A percentile compares a stretch with the other conserved stretches of the same genome.
Conservation (phyloP, 2,888 invertebrate genomes). For the Eupithecia centaureata region DNA sequence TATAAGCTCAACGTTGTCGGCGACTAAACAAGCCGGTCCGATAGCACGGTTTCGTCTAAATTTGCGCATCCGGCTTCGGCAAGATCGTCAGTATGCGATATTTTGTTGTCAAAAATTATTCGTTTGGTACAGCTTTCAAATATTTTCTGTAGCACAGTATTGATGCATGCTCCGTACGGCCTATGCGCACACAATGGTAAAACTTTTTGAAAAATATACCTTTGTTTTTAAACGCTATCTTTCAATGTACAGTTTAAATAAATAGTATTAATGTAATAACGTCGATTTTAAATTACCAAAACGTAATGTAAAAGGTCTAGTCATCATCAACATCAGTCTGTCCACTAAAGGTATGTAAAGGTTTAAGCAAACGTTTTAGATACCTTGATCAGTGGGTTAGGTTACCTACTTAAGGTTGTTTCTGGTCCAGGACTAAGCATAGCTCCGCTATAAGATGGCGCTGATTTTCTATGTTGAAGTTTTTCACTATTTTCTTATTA, state of each 20-base stretch:
- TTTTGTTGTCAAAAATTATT: conserved; percentile 3
- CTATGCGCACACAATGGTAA: neutral
- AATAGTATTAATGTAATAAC: neutral
- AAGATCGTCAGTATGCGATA: conserved; percentile 14
- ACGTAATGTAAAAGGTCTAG: no score
- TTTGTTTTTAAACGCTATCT: neutral
- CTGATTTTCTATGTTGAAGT: no score
- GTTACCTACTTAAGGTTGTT: neutral
- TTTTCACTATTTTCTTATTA: no score
- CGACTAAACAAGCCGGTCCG: conserved; percentile 31
- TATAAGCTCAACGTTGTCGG: conserved; percentile 56
- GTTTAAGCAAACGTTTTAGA: neutral
- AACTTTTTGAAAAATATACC: neutral
- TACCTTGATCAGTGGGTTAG: neutral
- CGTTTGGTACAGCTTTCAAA: neutral
- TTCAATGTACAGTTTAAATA: neutral
- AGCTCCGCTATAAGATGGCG: no score
- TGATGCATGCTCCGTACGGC: neutral
- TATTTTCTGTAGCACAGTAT: neutral
- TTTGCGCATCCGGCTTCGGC: conserved; percentile 10
- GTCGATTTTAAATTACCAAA: neutral
- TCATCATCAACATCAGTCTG: no score
- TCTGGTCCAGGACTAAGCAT: no score
- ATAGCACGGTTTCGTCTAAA: conserved; percentile 18
- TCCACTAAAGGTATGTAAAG: no score